Evolutionary conservation across 2,797 vertebrate species (phyloP).

Genomic region (Danio aesculapii): DNA sequence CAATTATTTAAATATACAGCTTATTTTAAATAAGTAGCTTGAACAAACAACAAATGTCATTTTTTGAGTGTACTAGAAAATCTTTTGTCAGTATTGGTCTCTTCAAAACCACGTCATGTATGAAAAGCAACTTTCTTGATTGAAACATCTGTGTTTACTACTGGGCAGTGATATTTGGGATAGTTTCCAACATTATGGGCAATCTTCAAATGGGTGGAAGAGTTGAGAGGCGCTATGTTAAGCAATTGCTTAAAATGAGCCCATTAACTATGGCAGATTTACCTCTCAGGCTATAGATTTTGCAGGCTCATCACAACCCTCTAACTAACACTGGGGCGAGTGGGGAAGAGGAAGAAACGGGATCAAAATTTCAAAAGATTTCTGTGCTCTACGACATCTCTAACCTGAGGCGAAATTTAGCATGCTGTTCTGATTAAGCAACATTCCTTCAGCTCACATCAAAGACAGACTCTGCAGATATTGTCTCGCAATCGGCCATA

Average conservation of each 20-base stretch:
- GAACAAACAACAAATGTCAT: no score
- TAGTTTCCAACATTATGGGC: conserved; percentile 1
- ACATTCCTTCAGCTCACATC: conserved; percentile 69
- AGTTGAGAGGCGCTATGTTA: conserved; percentile 1
- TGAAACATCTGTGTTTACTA: conserved; percentile 42
- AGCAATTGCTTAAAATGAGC: conserved; percentile 23
- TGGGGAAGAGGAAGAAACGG: conserved; percentile 44
- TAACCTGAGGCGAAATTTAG: conserved; percentile 70
- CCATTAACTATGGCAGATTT: conserved; percentile 37
- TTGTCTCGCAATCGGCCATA: conserved; percentile 62
- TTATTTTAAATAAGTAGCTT: no score
- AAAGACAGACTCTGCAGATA: conserved; percentile 62
- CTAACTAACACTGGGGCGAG: conserved; percentile 5
- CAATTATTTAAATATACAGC: no score
- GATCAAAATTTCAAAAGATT: conserved; percentile 61
- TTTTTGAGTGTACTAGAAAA: not conserved
- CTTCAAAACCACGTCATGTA: conserved; percentile 5
- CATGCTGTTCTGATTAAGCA: conserved; percentile 71
- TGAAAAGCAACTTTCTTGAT: conserved; percentile 22
- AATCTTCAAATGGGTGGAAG: conserved; percentile 2
- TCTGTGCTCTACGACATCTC: conserved; percentile 61
- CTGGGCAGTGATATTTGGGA: conserved; percentile 8
- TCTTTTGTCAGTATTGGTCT: not conserved
- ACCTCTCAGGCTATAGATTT: conserved; percentile 20
- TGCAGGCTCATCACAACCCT: conserved; percentile 29